A percentile compares a stretch with the other conserved stretches of the same genome.
Conservation (phyloP, 2,888 invertebrate genomes). For the Athalia circularis region DNA sequence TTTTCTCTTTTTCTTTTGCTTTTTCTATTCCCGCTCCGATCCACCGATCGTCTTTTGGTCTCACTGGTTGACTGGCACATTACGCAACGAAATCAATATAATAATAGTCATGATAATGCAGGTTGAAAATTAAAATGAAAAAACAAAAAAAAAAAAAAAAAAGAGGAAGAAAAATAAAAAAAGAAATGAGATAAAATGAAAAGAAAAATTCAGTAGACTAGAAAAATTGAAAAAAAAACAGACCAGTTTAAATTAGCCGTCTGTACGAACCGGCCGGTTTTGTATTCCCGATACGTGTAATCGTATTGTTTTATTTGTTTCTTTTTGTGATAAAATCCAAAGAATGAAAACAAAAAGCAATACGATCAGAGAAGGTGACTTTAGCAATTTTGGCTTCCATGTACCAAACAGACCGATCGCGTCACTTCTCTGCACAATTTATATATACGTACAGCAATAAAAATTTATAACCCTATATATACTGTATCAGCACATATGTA, state of each 20-base stretch:
- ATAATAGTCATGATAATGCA: not conserved
- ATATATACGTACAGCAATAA: too few species aligned
- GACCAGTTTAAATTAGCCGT: not conserved
- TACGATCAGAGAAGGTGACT: too few species aligned
- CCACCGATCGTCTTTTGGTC: not conserved
- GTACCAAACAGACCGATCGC: too few species aligned
- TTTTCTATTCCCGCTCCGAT: not conserved
- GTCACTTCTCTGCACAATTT: too few species aligned
- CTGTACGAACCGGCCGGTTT: not conserved
- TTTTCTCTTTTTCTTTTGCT: not conserved
- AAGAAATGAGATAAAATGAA: not conserved
- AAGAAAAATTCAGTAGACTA: not conserved
- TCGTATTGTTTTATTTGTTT: too few species aligned
- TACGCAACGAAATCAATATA: not conserved
- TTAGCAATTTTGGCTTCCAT: too few species aligned
- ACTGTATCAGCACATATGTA: too few species aligned
- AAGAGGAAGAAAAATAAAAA: not conserved
- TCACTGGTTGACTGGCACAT: not conserved
- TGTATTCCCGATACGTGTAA: too few species aligned
- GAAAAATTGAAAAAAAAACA: not conserved
- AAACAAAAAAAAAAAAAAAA: not conserved
- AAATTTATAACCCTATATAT: too few species aligned
- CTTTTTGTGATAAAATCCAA: too few species aligned
- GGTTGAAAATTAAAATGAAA: not conserved
- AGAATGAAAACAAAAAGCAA: too few species aligned